Evolutionary conservation across 2,797 vertebrate genomes (phyloP), one percentile per base, ranked within the genome.

Genomic region (Otus scops): DNA sequence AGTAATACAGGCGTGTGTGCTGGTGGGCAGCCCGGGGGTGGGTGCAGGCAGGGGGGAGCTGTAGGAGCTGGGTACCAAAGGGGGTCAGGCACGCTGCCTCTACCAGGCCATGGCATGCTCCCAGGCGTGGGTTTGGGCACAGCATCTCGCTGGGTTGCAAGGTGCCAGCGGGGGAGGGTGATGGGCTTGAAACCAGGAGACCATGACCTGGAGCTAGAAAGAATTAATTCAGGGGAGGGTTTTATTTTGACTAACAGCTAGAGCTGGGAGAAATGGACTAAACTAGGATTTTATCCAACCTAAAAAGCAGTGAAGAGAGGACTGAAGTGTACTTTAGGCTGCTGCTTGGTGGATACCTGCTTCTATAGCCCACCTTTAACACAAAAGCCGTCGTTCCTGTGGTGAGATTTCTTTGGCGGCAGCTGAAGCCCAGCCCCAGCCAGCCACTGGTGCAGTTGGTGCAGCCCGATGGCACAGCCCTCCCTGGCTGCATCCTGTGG

Each of bases 1-100:
- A 22, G 8, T 3, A 5, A 20, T 22, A 3, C 0, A 4, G 14
- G n/a, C 1, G 4, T 18, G 71, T 14, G 38, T 24, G 3, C 4
- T 20, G n/a, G 22, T 0, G 8, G 81, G 79, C 23, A 56, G 68
- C 36, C 38, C 41, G 3, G 24, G 27, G n/a, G 3, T 0, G 15
- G 22, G 51, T 0, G 0, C 27, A 38, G 78, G 26, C n/a, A 32
- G 18, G 3, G 19, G 38, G 10, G 11, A 68, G 19, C 10, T 41
- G 0, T 3, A 20, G 57, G n/a, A 82, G 61, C 43, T 4, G 12
- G 43, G 10, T 7, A 24, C 28, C 38, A 5, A 41, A 70, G 11
- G 13, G 53, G 22, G 21, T 22, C 19, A 12, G 83, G 18, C 41
- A 38, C 0, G 0, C 10, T 64, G 85, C 18, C 28, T 19, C 9